phyloP scores from a whole-genome alignment of 2,113 vertebrate species.

The Hirundichthys speculiger region DNA sequence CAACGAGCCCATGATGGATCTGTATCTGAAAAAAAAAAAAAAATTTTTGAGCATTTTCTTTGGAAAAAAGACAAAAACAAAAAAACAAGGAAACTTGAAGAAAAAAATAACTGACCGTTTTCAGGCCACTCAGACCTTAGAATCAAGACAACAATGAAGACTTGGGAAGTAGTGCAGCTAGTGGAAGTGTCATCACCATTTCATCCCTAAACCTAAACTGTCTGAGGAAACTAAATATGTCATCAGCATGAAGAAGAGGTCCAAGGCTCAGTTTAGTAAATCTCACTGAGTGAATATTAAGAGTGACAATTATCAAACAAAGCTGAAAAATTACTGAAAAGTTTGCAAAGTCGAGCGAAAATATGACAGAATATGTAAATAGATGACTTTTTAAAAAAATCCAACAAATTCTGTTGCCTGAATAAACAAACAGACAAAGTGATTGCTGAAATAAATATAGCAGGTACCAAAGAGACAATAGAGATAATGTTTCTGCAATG shows the following conservation, averaged over 20 bases:
- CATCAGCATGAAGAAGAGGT: constrained; percentile 33
- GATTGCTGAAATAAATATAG: too few relatives aligned
- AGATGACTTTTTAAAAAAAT: too few relatives aligned
- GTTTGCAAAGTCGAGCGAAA: constrained; percentile 6
- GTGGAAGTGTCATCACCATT: constrained; percentile 55
- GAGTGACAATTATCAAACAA: constrained; percentile 9
- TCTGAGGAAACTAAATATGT: constrained; percentile 67
- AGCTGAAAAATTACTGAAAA: constrained; percentile 14
- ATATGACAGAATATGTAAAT: too few relatives aligned
- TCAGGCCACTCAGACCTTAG: constrained; percentile 34
- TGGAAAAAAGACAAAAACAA: neutral
- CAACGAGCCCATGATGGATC: constrained; percentile 23
- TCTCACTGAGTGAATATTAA: constrained; percentile 24
- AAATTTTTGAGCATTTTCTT: constrained; percentile 29
- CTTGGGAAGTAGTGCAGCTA: constrained; percentile 4
- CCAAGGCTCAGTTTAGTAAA: constrained; percentile 19
- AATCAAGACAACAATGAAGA: constrained; percentile 19
- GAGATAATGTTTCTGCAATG: too few relatives aligned
- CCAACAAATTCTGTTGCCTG: too few relatives aligned
- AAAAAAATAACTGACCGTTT: constrained; percentile 4
- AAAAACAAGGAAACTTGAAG: constrained; percentile 22
- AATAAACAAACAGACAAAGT: too few relatives aligned
- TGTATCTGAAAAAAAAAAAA: constrained; percentile 27
- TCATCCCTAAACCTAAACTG: constrained; percentile 68
- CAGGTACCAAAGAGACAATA: too few relatives aligned